Evolutionary conservation across 2,888 invertebrate species (phyloP).

Genomic region (Sminthurides aquaticus): DNA sequence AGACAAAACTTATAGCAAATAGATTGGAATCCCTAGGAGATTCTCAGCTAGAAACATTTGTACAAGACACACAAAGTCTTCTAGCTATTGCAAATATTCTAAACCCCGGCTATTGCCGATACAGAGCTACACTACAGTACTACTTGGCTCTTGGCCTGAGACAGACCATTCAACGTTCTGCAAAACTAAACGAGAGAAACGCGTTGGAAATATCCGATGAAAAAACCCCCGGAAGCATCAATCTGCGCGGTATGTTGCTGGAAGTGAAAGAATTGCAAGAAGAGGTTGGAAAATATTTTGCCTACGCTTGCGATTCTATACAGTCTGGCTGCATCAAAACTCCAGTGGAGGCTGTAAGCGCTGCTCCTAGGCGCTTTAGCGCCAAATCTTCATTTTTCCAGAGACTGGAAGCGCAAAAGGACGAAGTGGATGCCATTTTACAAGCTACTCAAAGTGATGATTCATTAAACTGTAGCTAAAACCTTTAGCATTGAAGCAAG

Average conservation of each 20-base stretch:
- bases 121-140: conserved; percentile 3
- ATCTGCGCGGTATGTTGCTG: neutral
- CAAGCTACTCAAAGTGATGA: too few relatives aligned
- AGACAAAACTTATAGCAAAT: neutral
- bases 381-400: neutral
- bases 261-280: neutral
- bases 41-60: conserved; percentile 23
- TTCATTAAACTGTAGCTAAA: too few relatives aligned
- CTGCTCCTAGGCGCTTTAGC: neutral
- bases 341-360: neutral
- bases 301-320: too few relatives aligned
- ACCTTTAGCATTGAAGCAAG: neutral
- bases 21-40: conserved; percentile 20
- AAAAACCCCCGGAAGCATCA: neutral
- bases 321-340: neutral
- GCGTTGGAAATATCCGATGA: neutral
- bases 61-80: conserved; percentile 25
- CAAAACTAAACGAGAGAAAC: neutral
- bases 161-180: neutral
- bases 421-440: neutral
- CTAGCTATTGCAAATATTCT: conserved; percentile 29
- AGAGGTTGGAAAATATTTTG: neutral
- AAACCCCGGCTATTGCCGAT: conserved; percentile 31
- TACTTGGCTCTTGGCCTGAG: neutral
- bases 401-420: neutral